A percentile compares a stretch with the other conserved stretches of the same genome.
Evolutionary conservation across 2,797 vertebrate species (phyloP).

Genomic region (Mionectes olivaceus): DNA sequence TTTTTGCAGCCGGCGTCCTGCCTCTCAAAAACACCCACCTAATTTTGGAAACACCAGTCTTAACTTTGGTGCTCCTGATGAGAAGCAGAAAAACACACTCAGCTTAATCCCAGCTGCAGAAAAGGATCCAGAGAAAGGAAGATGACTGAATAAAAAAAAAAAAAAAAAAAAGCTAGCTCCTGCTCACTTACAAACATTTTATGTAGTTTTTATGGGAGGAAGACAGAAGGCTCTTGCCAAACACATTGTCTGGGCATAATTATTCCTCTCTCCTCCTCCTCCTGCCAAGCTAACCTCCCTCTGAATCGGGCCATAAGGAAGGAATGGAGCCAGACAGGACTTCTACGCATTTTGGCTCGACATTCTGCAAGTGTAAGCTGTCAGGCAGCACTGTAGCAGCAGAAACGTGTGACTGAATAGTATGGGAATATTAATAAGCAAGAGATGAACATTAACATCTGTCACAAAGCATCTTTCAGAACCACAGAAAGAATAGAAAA

Average conservation of each 20-base stretch:
- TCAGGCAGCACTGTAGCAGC: conserved; percentile 34
- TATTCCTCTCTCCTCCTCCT: conserved; percentile 13
- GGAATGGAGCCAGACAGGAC: conserved; percentile 46
- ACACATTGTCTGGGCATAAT: conserved; percentile 25
- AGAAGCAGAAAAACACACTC: conserved; percentile 32
- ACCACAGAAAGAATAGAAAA: neutral
- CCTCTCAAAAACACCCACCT: conserved; percentile 38
- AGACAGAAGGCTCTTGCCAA: conserved; percentile 40
- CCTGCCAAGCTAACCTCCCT: neutral
- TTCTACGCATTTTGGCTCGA: conserved; percentile 36
- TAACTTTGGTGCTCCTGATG: neutral
- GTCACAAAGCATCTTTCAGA: conserved; percentile 5
- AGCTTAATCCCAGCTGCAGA: neutral
- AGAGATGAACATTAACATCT: conserved; percentile 39
- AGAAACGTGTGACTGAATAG: neutral
- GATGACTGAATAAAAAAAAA: neutral
- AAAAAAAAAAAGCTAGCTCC: conserved; percentile 4
- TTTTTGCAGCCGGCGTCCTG: conserved; percentile 6
- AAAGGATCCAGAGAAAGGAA: conserved; percentile 25
- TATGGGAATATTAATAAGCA: conserved; percentile 56
- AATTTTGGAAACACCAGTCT: conserved; percentile 44
- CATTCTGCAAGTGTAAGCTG: conserved; percentile 14
- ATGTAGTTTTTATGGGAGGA: neutral
- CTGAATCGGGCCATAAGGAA: conserved; percentile 59
- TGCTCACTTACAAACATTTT: neutral